phyloP scores from a whole-genome alignment of 2,888 invertebrate genomes.

The Pterostichus niger region DNA sequence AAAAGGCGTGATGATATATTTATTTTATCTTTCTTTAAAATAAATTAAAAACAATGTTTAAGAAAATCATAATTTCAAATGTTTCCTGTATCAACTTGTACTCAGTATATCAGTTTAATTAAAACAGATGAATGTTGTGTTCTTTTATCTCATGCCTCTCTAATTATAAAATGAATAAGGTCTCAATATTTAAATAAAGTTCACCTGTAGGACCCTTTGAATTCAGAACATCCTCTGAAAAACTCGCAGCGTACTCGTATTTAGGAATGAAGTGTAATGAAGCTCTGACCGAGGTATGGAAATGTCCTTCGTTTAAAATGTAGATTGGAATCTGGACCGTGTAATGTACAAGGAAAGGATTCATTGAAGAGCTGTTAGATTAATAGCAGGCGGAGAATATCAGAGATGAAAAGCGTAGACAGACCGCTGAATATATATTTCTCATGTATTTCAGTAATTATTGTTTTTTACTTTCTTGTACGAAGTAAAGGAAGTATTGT shows the following conservation, averaged over 20 bases:
- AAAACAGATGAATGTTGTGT: no score
- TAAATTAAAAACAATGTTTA: no score
- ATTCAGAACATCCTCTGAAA: neutral
- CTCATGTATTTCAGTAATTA: no score
- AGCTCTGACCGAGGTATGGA: conserved; percentile 23
- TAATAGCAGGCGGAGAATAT: neutral
- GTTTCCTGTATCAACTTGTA: no score
- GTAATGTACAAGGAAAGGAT: neutral
- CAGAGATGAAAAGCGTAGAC: no score
- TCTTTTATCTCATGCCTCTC: neutral
- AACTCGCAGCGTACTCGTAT: neutral
- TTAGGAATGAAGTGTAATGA: conserved; percentile 20
- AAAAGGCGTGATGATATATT: no score
- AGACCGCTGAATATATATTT: no score
- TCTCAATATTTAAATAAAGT: conserved; percentile 13
- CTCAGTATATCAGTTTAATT: no score
- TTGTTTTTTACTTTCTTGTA: no score
- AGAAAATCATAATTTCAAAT: no score
- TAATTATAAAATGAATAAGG: neutral
- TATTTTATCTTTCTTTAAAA: no score
- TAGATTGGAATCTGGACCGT: conserved; percentile 16
- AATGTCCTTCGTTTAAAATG: conserved; percentile 38
- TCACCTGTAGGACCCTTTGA: conserved; percentile 26
- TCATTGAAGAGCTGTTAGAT: neutral
- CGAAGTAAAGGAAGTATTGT: no score